Evolutionary conservation across 2,113 vertebrate species (phyloP), one percentile per base, ranked within the genome.

Genomic region (Elachura formosa): DNA sequence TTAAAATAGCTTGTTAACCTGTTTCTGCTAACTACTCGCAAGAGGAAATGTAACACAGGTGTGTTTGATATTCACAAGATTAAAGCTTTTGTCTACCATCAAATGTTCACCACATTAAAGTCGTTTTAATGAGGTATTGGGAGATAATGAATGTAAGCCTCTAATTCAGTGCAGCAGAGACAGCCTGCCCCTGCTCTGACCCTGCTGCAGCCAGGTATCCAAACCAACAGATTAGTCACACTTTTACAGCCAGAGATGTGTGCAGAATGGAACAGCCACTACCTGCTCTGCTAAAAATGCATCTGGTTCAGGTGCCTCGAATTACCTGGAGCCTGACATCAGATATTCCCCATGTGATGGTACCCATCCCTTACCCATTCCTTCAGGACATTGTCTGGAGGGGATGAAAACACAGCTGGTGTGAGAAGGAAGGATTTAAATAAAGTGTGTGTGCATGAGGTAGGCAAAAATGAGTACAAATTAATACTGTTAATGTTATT

Each of bases 1-100:
- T 96, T 97, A 97, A 97, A 96, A 93, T 94, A 91, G 69, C 91
- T 93, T 93, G 93, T 97, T 98, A 97, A 98, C 94, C 95, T 97
- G 96, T 88, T 96, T 96, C 96, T 97, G 91, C 94, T 97, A 97
- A 97, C 96, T 97, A 94, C 96, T 96, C 36, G 20, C 93, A 86
- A 95, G 89, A 98, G 97, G 97, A 98, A 98, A 98, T 97, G 95
- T 97, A 98, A 98, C 92, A 96, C 98, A 98, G 97, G 98, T 98
- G 98, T 96, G 96, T 93, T 97, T 97, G 97, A 97, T 97, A 97
- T 84, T 96, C 96, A 89, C 90, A 97, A 98, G 98, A 98, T 98
- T 97, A 98, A 98, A 98, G 97, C 95, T 89, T 97, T 96, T 97
- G 95, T 97, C 96, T 97, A 90, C 97, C 97, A 96, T 97, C 96